Base-by-base conservation (phyloP, 2,888 invertebrate species). In the Polyommatus icarus region DNA sequence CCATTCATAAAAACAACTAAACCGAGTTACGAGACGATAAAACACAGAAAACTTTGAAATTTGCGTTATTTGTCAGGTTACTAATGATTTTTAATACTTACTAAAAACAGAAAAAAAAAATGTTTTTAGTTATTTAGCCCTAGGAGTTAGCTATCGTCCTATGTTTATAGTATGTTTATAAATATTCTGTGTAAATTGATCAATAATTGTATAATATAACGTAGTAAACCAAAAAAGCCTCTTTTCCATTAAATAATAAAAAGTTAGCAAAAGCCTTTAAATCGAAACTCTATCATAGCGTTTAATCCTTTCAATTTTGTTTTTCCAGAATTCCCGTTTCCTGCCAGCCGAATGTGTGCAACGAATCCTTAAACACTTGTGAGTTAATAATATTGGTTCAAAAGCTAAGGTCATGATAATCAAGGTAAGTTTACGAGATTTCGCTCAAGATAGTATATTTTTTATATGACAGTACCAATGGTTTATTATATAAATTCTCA, bases 341-440 rank as follows among this genome's bases (percentile, higher is more conserved):
- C 15, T 67, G 67, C 29, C 15, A 67, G 18, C 8, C 24, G 61
- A 67, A 29, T 15, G 61, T 2, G 6, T 67, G 67, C 29, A 32
- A 29, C 67, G 67, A 6, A 67, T 18, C 15, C 29, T 67, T 67
- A 29, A 67, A 15, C 12, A 20, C 61, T 10, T 7, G 24, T 67
- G 7, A 67, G 67, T 29, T 67, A 32, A 15, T 59, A 24, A 61
- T 67, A 67, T 32, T 67, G 67, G 67, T 67, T 67, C 67, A 67
- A 67, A 29, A 67, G 67, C 29, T 67, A 67, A 67, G 67, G 67
- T 12, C 67, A 67, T 32, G 24, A 24, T 12, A 29, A 61, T 18
- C 67, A 67, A 32, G 67, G 67, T 67, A 32, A 32, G 29, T 32
- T 32, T 32, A 67, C 67, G 67, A 29, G 67, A 32, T 32, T 67